Evolutionary conservation across 2,113 vertebrate species (phyloP).

Genomic region (Onychostruthus taczanowskii): DNA sequence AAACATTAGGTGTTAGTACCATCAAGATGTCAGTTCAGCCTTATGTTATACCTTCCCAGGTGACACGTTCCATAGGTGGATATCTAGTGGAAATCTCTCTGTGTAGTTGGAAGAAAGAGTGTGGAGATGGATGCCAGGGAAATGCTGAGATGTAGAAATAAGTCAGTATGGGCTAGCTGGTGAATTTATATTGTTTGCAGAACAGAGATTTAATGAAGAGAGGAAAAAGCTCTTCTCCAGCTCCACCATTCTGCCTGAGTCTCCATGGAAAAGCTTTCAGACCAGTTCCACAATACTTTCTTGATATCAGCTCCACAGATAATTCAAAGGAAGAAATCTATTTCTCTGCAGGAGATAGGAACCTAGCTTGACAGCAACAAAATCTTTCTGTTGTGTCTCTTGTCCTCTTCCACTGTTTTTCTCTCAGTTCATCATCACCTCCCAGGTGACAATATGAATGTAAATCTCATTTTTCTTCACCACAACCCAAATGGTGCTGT

Average conservation of each 20-base stretch:
- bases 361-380: not conserved
- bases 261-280: not conserved
- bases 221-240: not conserved
- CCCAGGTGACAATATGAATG: not conserved
- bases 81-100: not conserved
- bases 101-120: not conserved
- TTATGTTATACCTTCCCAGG: not conserved
- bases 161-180: not conserved
- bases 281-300: not conserved
- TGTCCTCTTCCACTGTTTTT: not conserved
- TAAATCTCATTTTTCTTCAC: not conserved
- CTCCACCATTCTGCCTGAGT: not conserved
- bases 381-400: not conserved
- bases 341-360: not conserved
- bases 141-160: not conserved
- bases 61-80: rapidly evolving
- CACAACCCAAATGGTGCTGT: not conserved
- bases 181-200: not conserved
- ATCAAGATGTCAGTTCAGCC: not conserved
- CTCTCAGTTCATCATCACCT: not conserved
- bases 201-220: not conserved
- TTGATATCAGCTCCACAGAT: not conserved
- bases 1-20: not conserved
- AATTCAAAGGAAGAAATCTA: not conserved
- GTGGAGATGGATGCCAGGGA: not conserved